These are phyloP conservation scores for Hydrocynus forskahlii DNA, from an alignment of 2,797 vertebrate species.

Conservation along the genomic window DNA sequence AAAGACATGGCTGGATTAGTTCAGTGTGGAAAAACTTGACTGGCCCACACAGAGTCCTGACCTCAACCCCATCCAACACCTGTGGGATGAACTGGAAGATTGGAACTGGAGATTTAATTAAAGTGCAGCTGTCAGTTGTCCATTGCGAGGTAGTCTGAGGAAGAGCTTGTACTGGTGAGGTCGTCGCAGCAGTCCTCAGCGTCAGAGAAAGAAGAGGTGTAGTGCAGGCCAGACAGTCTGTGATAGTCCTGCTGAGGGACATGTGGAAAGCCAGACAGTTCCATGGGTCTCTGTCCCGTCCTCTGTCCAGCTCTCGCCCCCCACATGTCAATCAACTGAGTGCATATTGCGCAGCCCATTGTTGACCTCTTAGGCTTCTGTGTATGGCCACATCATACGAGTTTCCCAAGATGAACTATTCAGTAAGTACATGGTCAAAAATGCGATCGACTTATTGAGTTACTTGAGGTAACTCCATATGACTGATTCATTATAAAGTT, in stretches of 20 bases:
- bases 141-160: conserved; percentile 63
- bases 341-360: conserved; percentile 75
- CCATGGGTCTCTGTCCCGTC: conserved; percentile 65
- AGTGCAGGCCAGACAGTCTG: conserved; percentile 71
- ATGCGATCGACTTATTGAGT: neutral
- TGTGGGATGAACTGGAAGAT: too few relatives aligned
- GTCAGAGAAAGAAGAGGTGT: conserved; percentile 74
- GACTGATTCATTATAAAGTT: neutral
- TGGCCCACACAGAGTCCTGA: too few relatives aligned
- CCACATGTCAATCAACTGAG: conserved; percentile 76
- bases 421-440: neutral
- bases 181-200: conserved; percentile 73
- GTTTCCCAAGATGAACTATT: neutral
- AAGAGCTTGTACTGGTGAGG: conserved; percentile 64
- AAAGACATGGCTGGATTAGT: too few relatives aligned
- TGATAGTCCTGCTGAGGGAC: conserved; percentile 67
- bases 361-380: neutral
- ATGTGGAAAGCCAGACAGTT: conserved; percentile 69
- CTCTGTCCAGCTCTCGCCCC: conserved; percentile 48
- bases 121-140: conserved; percentile 58
- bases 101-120: neutral
- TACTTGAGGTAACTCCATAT: neutral
- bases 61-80: too few relatives aligned
- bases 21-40: too few relatives aligned
- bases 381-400: neutral